Evolutionary conservation across 2,888 invertebrate species (phyloP).

Genomic region (Machimus rusticus): DNA sequence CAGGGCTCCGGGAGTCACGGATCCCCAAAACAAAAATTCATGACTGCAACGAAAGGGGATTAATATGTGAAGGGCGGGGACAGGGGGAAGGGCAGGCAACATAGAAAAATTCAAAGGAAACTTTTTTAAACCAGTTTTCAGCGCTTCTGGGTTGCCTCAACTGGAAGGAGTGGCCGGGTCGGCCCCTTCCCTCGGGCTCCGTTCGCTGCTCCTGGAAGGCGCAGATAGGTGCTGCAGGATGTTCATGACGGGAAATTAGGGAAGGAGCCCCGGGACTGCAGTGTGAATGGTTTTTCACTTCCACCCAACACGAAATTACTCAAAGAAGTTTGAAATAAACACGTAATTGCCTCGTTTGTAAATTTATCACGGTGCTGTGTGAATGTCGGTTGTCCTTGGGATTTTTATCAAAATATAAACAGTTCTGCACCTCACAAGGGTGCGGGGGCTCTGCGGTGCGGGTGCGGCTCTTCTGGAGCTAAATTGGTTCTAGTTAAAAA

Average conservation of each 20-base stretch:
- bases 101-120: not conserved
- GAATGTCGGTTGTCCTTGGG: not conserved
- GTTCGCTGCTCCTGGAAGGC: not conserved
- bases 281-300: not conserved
- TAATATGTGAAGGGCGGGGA: not conserved
- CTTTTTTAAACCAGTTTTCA: not conserved
- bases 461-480: not conserved
- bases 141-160: not conserved
- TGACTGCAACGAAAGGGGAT: not conserved
- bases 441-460: not conserved
- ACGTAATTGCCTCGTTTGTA: slow-evolving; percentile 11
- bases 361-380: not conserved
- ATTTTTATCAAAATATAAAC: not conserved
- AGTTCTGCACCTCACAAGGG: not conserved
- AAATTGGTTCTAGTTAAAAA: not conserved
- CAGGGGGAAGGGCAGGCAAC: not conserved
- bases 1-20: not conserved
- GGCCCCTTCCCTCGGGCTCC: not conserved
- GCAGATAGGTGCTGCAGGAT: not conserved
- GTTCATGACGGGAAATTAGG: not conserved
- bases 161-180: not conserved
- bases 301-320: not conserved
- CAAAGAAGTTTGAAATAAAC: not conserved
- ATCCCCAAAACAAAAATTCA: not conserved
- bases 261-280: not conserved